Conservation (phyloP, 2,797 vertebrate genomes). For the Iguana delicatissima region DNA sequence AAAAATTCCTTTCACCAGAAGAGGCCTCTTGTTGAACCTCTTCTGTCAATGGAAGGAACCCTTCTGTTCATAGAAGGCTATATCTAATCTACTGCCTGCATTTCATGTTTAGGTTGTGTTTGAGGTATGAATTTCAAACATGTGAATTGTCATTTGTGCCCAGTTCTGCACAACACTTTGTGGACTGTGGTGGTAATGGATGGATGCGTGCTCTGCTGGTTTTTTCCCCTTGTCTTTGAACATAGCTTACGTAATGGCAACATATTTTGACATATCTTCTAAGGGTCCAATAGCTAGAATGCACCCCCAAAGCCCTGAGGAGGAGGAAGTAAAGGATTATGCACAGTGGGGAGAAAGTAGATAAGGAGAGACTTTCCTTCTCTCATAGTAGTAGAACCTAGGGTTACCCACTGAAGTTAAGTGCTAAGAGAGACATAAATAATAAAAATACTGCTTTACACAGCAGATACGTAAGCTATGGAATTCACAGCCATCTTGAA, state of each 20-base stretch:
- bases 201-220: neutral
- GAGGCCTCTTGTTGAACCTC: too few species aligned
- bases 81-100: neutral
- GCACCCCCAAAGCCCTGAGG: too few species aligned
- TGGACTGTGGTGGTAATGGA: neutral
- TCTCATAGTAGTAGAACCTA: too few species aligned
- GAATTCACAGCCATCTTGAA: too few species aligned
- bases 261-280: neutral
- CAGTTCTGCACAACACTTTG: neutral
- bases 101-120: neutral
- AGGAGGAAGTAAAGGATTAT: too few species aligned
- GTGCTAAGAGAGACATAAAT: too few species aligned
- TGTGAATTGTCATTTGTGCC: neutral
- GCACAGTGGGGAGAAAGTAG: too few species aligned
- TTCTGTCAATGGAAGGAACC: neutral
- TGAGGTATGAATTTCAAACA: neutral
- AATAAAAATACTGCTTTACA: too few species aligned
- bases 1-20: neutral
- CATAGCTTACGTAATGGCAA: conserved; percentile 22
- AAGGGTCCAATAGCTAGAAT: too few species aligned
- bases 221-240: conserved; percentile 45
- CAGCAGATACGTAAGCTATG: too few species aligned
- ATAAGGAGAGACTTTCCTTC: too few species aligned
- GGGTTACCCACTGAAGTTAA: too few species aligned
- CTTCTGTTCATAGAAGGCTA: neutral